Base-by-base conservation (phyloP, 2,888 invertebrate genomes). In the Neelides folsomi region DNA sequence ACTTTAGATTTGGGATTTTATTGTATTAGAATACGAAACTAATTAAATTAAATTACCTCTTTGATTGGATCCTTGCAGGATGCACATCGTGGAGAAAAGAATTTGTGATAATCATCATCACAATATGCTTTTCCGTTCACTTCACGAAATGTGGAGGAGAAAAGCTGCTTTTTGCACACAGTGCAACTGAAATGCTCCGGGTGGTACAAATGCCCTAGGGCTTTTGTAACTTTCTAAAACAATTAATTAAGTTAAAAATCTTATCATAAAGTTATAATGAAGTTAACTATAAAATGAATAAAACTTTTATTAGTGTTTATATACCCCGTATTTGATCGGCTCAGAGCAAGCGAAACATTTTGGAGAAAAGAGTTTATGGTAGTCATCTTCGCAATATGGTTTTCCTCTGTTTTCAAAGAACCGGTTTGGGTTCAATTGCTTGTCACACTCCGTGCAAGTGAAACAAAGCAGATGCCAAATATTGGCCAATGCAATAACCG, bases 301-400 rank as follows among this genome's bases (percentile, higher is more conserved):
- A 13, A 5, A 39, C 5, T 39, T 13, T 39, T 13, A 39, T 39
- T 3, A 5, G 39, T 13, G 8, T 39, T 39, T 5, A 15, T 39
- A 5, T 39, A 39, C 9, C 46, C 56, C 57, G 50, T 60, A 52
- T 47, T 54, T 58, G 20, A 62, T 62, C 3, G 62, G 62, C 34
- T 58, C 55, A 20, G 39, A 46, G 44, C 62, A 62, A 39, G 52
- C 57, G n/a, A 53, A 46, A 50, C 62, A 62, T 40, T 58, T 56
- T 5, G 57, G 53, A 13, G 55, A 56, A 36, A 60, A 63, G 43
- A 58, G 40, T 12, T 53, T 55, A 45, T 62, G 62, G 46, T 50
- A 63, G 40, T 60, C 58, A 39, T 63, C 57, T 27, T 58, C 57
- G 38, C 64, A 64, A 44, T 60, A 64, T 1, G 57, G 59, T 10